A percentile compares a stretch with the other conserved stretches of the same genome.
Conservation (phyloP, 2,888 invertebrate genomes). For the Heliothis peltigera region DNA sequence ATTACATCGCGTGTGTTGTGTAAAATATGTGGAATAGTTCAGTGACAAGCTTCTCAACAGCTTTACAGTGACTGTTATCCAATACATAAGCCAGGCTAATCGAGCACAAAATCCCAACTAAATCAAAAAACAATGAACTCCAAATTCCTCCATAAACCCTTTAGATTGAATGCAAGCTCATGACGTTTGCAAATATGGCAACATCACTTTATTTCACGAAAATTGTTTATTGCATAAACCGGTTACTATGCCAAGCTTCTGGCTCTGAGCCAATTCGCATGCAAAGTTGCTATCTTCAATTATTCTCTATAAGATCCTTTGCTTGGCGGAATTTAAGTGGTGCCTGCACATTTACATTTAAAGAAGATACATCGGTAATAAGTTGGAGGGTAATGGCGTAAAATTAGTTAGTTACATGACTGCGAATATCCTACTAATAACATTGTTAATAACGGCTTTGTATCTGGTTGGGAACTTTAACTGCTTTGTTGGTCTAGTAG, state of each 20-base stretch:
- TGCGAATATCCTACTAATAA: too few species aligned
- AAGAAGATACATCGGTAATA: not conserved
- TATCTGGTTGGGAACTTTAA: too few species aligned
- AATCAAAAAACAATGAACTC: not conserved
- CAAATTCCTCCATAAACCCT: not conserved
- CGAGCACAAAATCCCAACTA: too few species aligned
- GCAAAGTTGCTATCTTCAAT: conserved; percentile 51
- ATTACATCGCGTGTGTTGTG: too few species aligned
- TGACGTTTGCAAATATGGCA: conserved; percentile 16
- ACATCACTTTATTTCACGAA: conserved; percentile 37
- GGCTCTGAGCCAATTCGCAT: conserved; percentile 38
- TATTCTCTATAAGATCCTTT: conserved; percentile 44
- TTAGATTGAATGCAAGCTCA: conserved; percentile 20
- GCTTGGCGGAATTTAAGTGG: conserved; percentile 25
- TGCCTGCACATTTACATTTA: conserved; percentile 11
- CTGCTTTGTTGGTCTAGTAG: too few species aligned
- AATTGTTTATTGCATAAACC: conserved; percentile 47
- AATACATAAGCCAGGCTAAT: too few species aligned
- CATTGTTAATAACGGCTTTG: too few species aligned
- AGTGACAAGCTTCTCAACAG: too few species aligned
- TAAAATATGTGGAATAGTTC: too few species aligned
- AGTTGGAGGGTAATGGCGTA: not conserved
- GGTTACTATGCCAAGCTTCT: conserved; percentile 40
- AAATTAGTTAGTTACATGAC: too few species aligned
- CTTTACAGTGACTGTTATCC: too few species aligned